phyloP scores from a whole-genome alignment of 2,888 invertebrate genomes.

The Drosophila testacea region DNA sequence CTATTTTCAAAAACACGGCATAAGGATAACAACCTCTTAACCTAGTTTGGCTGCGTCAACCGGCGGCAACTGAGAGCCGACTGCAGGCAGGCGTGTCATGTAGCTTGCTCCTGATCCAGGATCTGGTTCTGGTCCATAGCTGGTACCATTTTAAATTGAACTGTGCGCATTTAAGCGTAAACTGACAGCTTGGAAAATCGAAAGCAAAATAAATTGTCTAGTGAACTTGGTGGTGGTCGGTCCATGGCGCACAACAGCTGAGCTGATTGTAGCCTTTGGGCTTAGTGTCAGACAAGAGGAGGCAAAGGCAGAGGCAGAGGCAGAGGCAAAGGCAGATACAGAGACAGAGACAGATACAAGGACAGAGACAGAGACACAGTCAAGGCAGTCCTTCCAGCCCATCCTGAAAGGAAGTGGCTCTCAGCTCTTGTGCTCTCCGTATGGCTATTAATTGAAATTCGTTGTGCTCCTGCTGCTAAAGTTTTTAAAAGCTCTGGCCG shows the following conservation, averaged over 20 bases:
- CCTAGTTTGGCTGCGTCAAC: slow-evolving; percentile 70
- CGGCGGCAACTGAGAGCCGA: slow-evolving; percentile 44
- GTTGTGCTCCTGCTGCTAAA: slow-evolving; percentile 61
- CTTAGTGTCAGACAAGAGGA: slow-evolving; percentile 72
- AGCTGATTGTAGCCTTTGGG: slow-evolving; percentile 77
- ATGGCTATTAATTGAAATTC: slow-evolving; percentile 80
- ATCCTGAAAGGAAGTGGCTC: slow-evolving; percentile 38
- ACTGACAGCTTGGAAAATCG: slow-evolving; percentile 81
- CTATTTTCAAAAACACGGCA: slow-evolving; percentile 81
- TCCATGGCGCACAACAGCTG: slow-evolving; percentile 71
- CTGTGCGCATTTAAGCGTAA: slow-evolving; percentile 81
- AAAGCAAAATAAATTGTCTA: slow-evolving; percentile 82
- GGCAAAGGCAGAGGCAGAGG: slow-evolving; percentile 13
- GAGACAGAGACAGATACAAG: neutral
- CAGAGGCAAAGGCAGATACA: neutral
- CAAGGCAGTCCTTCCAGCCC: slow-evolving; percentile 12
- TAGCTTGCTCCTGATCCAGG: slow-evolving; percentile 22
- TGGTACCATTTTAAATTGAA: slow-evolving; percentile 76
- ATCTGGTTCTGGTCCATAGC: slow-evolving; percentile 15
- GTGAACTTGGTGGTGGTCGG: slow-evolving; percentile 72
- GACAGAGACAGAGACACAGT: neutral
- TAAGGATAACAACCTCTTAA: slow-evolving; percentile 81
- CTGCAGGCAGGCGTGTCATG: slow-evolving; percentile 48
- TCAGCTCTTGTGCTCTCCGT: slow-evolving; percentile 37
- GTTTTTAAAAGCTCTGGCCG: slow-evolving; percentile 64